These are phyloP conservation scores for Camponotus floridanus DNA, from an alignment of 1,140 invertebrate genomes.

Conservation along the genomic window DNA sequence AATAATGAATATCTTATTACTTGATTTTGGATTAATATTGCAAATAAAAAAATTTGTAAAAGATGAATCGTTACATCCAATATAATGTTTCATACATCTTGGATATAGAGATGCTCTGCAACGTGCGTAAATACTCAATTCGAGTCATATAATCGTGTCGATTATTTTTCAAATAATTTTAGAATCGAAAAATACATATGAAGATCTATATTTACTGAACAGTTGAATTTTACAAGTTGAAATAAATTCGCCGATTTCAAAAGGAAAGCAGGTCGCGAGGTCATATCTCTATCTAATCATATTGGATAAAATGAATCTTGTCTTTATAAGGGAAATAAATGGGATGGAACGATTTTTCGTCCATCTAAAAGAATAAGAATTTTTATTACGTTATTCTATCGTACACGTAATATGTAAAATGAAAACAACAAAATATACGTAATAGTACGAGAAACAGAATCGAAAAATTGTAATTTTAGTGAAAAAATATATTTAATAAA, in stretches of 20 bases:
- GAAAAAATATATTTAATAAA: not conserved
- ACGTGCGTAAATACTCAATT: not conserved
- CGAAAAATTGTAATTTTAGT: not conserved
- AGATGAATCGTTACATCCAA: not conserved
- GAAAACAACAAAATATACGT: not conserved
- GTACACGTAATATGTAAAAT: not conserved
- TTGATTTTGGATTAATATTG: not conserved
- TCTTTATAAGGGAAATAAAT: conserved; percentile 79
- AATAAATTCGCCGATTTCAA: conserved; percentile 69
- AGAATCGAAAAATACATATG: not conserved
- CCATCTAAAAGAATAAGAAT: conserved; percentile 27
- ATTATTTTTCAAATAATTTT: conserved; percentile 12
- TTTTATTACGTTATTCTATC: not conserved
- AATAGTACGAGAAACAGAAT: not conserved
- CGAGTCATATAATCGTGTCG: not conserved
- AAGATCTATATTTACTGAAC: conserved; percentile 20
- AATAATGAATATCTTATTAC: not conserved
- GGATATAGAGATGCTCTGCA: not conserved
- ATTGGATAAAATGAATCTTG: conserved; percentile 78
- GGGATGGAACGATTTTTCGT: conserved; percentile 76
- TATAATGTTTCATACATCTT: not conserved
- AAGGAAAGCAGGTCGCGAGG: conserved; percentile 81
- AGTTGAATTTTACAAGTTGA: conserved; percentile 68
- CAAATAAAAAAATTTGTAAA: conserved; percentile 1
- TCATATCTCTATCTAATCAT: conserved; percentile 82